phyloP scores from a whole-genome alignment of 2,113 vertebrate species.

The Hystrix cristata region DNA sequence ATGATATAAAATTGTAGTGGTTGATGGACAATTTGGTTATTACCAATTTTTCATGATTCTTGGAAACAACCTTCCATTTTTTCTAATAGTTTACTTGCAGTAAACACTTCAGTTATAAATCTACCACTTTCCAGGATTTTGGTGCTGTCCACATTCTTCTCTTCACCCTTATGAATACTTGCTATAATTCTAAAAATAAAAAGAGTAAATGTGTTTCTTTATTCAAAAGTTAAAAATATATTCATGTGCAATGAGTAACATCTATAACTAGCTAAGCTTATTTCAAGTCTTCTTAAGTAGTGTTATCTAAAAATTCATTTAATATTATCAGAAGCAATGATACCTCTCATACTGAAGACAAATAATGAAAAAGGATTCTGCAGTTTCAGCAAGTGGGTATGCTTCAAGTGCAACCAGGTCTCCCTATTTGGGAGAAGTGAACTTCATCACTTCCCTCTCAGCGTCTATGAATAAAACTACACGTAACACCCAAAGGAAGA shows the following conservation, averaged over 20 bases:
- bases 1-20: neutral
- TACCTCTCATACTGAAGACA: neutral
- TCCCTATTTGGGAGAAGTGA: neutral
- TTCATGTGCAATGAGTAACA: neutral
- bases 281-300: neutral
- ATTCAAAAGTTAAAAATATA: neutral
- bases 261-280: neutral
- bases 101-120: neutral
- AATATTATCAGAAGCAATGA: neutral
- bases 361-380: no score
- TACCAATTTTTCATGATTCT: neutral
- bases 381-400: neutral
- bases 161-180: neutral
- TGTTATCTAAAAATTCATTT: neutral
- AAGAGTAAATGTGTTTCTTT: neutral
- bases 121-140: neutral
- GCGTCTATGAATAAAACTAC: fast-evolving
- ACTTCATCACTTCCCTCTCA: no score
- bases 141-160: neutral
- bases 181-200: neutral
- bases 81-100: neutral
- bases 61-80: neutral
- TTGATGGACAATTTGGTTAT: neutral
- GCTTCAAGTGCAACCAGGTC: neutral
- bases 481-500: no score